Evolutionary conservation across 2,797 vertebrate genomes (phyloP), one percentile per base, ranked within the genome.

Genomic region (Hemitrygon akajei): DNA sequence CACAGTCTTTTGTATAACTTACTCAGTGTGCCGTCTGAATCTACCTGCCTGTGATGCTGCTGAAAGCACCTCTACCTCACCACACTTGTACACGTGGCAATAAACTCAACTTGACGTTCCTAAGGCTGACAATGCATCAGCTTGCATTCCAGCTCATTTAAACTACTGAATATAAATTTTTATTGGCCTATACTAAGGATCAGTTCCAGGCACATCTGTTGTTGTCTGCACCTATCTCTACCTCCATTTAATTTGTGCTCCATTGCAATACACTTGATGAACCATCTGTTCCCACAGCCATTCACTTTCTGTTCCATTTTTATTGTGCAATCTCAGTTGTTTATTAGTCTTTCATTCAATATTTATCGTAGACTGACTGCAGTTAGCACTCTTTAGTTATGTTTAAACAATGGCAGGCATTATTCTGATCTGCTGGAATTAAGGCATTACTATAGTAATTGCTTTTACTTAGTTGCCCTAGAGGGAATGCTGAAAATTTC

Each of bases 351-450:
- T 89, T 37, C 86, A 37, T 89, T 69, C 86, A 89, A 89, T 89
- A 66, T 89, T 89, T 89, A 89, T 69, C 86, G 69, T 18, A 89
- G 60, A 89, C n/a, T 89, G 86, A 89, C 60, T 89, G 86, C 63
- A 89, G 86, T 89, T 89, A 89, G 60, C 60, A 89, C 63, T 89
- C 86, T 89, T 89, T 69, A 89, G 86, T 89, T 89, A 86, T 60
- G n/a, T 69, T 89, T 89, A 89, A 89, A 89, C 86, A 89, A 89
- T 89, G 37, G 86, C n/a, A 89, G 12, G 86, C 60, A 89, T 66
- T 89, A 89, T 89, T 89, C 86, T 20, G 7, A 69, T 89, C 86
- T 89, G 86, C n/a, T 89, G 86, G 86, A 87, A 89, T 89, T 69
- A 89, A 89, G 86, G 86, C n/a, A 69, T 89, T 89, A 89, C 63